These are phyloP conservation scores for Phoebastria nigripes DNA, from an alignment of 2,797 vertebrate species.

Conservation along the genomic window DNA sequence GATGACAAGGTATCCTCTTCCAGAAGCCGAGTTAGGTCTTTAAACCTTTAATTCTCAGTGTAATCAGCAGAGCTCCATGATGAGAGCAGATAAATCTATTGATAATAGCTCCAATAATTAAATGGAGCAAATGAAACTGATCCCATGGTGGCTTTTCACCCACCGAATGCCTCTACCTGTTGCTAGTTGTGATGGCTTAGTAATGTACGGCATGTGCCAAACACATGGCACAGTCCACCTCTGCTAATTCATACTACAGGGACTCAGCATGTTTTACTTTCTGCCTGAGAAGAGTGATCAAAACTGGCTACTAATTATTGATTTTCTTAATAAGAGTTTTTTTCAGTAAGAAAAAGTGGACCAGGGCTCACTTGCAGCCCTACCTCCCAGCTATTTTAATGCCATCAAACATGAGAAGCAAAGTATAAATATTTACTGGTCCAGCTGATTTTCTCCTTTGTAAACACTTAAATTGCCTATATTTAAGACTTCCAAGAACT, in stretches of 20 bases:
- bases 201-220: neutral
- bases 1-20: constrained; percentile 10
- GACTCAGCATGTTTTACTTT: neutral
- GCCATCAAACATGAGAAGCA: neutral
- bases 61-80: neutral
- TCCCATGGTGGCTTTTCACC: neutral
- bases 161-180: neutral
- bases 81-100: neutral
- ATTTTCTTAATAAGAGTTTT: neutral
- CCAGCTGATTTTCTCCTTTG: neutral
- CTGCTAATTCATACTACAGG: neutral
- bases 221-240: neutral
- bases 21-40: constrained; percentile 1
- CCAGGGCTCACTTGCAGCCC: neutral
- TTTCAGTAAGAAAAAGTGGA: neutral
- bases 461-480: neutral
- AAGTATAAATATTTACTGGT: neutral
- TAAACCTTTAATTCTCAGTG: neutral
- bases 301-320: neutral
- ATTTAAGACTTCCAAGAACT: neutral
- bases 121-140: neutral
- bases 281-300: neutral
- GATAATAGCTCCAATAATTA: neutral
- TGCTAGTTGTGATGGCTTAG: neutral
- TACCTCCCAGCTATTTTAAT: neutral